phyloP scores from a whole-genome alignment of 2,888 invertebrate species.

The Neoitamus cyanurus region DNA sequence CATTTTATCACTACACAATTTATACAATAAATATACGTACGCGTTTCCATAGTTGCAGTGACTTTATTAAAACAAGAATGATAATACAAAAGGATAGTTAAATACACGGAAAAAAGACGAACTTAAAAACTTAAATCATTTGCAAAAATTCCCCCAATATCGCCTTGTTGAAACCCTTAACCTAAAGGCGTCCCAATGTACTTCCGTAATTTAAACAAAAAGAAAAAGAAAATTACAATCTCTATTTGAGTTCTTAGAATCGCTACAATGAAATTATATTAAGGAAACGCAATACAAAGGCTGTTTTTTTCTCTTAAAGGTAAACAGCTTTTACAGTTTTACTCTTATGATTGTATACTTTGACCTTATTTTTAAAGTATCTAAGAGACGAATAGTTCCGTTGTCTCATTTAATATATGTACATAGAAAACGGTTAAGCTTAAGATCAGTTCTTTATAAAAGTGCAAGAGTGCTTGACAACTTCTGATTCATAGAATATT shows the following conservation, averaged over 20 bases:
- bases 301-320: background rate
- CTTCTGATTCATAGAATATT: background rate
- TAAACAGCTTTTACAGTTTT: background rate
- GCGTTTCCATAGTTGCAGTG: background rate
- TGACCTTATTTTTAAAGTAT: background rate
- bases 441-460: background rate
- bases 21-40: background rate
- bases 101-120: background rate
- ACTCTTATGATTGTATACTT: background rate
- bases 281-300: background rate
- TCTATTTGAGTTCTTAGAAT: background rate
- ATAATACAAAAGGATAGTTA: background rate
- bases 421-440: background rate
- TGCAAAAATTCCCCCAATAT: background rate
- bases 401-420: background rate
- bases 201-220: background rate
- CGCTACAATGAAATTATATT: background rate
- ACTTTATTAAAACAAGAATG: background rate
- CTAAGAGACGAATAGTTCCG: background rate
- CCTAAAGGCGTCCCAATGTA: background rate
- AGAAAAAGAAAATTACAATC: background rate
- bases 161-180: constrained; percentile 1
- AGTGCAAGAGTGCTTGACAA: background rate
- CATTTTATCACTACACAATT: background rate
- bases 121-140: background rate